phyloP scores from a whole-genome alignment of 2,113 vertebrate species.

The Dunckerocampus dactyliophorus region DNA sequence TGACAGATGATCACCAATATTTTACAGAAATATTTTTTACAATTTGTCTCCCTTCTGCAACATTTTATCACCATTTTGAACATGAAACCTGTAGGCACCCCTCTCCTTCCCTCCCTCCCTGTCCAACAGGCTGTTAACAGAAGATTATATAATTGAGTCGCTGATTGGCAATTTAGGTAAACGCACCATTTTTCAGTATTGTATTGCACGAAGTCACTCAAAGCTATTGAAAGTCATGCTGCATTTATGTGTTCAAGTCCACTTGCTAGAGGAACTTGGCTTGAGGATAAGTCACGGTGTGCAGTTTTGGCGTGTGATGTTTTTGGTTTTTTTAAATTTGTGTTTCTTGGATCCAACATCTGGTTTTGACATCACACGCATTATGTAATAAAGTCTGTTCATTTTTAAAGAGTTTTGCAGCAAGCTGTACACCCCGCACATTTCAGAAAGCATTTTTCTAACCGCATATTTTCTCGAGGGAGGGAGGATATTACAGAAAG shows the following conservation, averaged over 20 bases:
- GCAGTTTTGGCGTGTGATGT: conserved; percentile 23
- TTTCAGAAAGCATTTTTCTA: too few relatives aligned
- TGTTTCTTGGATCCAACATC: conserved; percentile 20
- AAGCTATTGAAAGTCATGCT: background rate
- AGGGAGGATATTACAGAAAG: too few relatives aligned
- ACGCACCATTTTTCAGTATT: conserved; percentile 30
- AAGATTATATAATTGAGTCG: conserved; percentile 1
- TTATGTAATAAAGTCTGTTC: conserved; percentile 20
- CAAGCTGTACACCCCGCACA: too few relatives aligned
- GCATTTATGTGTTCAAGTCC: conserved; percentile 12
- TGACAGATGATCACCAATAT: background rate
- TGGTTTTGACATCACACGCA: conserved; percentile 9
- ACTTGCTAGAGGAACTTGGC: conserved; percentile 30
- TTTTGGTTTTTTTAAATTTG: conserved; percentile 8
- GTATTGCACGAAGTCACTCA: conserved; percentile 9
- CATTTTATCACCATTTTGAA: conserved; percentile 1
- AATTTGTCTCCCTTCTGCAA: background rate
- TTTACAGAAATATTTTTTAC: conserved; percentile 3
- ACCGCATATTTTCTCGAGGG: too few relatives aligned
- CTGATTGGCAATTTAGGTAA: conserved; percentile 27
- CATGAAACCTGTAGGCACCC: background rate
- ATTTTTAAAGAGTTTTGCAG: background rate
- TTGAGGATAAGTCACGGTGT: conserved; percentile 29
- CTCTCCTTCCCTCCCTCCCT: background rate
- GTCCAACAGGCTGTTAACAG: conserved; percentile 9